Evolutionary conservation across 2,888 invertebrate species (phyloP).

Genomic region (Nephrotoma guestfalica): DNA sequence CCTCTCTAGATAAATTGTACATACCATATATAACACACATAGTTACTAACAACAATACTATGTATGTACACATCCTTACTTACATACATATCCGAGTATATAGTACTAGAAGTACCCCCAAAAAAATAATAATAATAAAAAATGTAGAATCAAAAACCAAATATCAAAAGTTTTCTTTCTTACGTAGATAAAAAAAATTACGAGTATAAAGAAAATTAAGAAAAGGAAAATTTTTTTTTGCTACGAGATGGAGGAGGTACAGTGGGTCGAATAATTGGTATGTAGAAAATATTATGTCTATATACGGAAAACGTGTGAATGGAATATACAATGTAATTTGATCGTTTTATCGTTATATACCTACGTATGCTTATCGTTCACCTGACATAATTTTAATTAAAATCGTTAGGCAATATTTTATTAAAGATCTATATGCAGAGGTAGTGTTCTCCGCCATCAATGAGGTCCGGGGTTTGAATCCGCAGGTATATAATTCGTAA

Average conservation of each 20-base stretch:
- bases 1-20: background rate
- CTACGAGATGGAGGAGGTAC: background rate
- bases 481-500: no score
- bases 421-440: no score
- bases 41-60: background rate
- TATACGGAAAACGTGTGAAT: background rate
- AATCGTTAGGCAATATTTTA: background rate
- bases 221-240: background rate
- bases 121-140: background rate
- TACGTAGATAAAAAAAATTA: background rate
- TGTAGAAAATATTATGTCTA: background rate
- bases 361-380: background rate
- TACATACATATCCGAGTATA: background rate
- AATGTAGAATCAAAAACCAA: background rate
- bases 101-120: background rate
- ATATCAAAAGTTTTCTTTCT: background rate
- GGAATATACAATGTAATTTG: background rate
- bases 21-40: background rate
- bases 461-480: no score
- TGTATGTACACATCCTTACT: background rate
- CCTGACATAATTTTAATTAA: background rate
- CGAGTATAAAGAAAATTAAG: background rate
- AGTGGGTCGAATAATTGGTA: background rate
- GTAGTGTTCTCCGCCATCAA: no score
- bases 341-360: background rate